Evolutionary conservation across 2,888 invertebrate genomes (phyloP).

Genomic region (Rhagonycha lutea): DNA sequence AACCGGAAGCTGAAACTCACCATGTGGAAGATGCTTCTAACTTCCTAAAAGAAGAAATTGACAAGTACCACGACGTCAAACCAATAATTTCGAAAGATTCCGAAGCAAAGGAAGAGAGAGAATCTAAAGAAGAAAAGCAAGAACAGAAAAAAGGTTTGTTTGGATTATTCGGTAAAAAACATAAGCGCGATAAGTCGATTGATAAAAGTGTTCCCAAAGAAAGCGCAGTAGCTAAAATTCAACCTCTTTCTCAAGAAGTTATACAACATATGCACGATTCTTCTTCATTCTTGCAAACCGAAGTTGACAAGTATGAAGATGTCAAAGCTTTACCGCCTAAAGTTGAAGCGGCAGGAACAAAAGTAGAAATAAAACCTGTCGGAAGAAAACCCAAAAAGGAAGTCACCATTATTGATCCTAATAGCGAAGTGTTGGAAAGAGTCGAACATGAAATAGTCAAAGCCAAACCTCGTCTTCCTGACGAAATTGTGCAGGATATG

Average conservation of each 20-base stretch:
- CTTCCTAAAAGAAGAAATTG: conserved; percentile 31
- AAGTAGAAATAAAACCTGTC: not conserved
- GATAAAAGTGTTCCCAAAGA: conserved; percentile 1
- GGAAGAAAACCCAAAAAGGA: not conserved
- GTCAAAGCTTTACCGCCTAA: conserved; percentile 22
- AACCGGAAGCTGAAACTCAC: not conserved
- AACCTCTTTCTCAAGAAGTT: conserved; percentile 7
- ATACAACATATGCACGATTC: conserved; percentile 31
- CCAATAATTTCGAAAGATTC: not conserved
- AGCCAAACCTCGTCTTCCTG: not conserved
- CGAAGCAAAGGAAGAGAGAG: not conserved
- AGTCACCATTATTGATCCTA: not conserved
- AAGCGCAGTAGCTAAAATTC: not conserved
- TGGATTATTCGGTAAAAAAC: conserved; percentile 35
- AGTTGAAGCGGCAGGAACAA: not conserved
- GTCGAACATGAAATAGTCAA: not conserved
- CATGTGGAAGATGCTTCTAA: conserved; percentile 21
- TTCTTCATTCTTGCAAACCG: conserved; percentile 34
- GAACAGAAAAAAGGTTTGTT: conserved; percentile 34
- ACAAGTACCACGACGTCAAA: conserved; percentile 32
- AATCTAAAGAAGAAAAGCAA: conserved; percentile 16
- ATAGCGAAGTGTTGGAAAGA: not conserved
- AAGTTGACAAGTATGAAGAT: conserved; percentile 38
- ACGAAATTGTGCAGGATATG: conserved; percentile 16
- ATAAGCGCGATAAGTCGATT: conserved; percentile 24